Percentiles rank a stretch among this genome's conserved stretches.
Evolutionary conservation across 1,140 invertebrate species (phyloP).

Genomic region (Littorina saxatilis): DNA sequence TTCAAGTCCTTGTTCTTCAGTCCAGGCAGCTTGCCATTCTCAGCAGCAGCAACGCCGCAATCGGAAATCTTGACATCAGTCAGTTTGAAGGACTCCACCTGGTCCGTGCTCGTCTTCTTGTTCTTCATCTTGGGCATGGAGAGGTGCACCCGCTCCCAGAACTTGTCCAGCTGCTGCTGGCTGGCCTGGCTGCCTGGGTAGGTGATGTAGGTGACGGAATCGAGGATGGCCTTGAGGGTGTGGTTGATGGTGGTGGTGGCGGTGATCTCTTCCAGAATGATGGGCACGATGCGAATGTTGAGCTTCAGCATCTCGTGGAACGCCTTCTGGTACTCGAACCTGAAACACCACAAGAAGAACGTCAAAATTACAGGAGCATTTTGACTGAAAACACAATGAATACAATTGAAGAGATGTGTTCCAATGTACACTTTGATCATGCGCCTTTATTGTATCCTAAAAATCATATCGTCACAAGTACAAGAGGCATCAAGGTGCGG

Average conservation of each 20-base stretch:
- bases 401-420: no score
- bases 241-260: background rate
- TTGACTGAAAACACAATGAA: no score
- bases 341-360: constrained; percentile 7
- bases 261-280: constrained; percentile 62
- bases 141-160: constrained; percentile 1
- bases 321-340: constrained; percentile 66
- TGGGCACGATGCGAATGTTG: constrained; percentile 64
- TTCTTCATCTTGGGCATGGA: constrained; percentile 13
- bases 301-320: constrained; percentile 64
- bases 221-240: background rate
- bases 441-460: no score
- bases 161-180: background rate
- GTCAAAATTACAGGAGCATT: no score
- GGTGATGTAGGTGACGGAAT: background rate
- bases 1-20: no score
- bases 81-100: no score
- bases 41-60: no score
- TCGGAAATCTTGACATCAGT: no score
- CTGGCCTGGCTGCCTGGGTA: background rate
- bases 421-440: no score
- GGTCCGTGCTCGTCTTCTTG: background rate
- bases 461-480: no score
- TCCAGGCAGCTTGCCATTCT: no score
- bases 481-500: no score